Base-by-base conservation (phyloP, 1,140 invertebrate genomes). In the Neodiprion virginianus region DNA sequence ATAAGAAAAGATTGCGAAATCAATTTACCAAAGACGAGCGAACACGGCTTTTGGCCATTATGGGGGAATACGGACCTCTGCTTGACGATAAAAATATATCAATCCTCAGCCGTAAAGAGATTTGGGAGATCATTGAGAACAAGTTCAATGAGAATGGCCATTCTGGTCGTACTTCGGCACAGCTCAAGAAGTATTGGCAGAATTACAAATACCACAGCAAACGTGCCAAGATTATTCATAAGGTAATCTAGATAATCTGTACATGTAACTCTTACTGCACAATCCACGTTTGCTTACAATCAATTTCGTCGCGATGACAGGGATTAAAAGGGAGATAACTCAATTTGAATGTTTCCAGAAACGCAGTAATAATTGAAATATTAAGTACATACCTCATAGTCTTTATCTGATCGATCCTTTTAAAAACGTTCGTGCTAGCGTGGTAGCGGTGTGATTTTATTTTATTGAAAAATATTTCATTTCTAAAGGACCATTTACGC, bases 181-280 rank as follows among this genome's bases (percentile, higher is more conserved):
- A 81, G 67, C 65, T 81, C 4, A 81, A 81, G 68, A 81, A 81
- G 48, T 81, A 81, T 23, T 81, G 80, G 80, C 80, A 81, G 66
- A 81, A 81, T 14, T 81, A 81, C 76, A 81, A 81, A 67, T 81
- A 81, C 8, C 80, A 81, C 12, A 77, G 76, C 70, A 81, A 77
- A 53, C 76, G 75, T 53, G 73, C 78, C 1, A 76, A 69, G 23
- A 69, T 23, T 69, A 69, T 14, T 8, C 67, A 69, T 12, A 69
- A 47, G 67, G 67, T 69, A 69, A 40, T 40, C 28, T 5, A 40
- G 2, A 40, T 40, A 2, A 40, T 40, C 28, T 40, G 28, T 40
- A 40, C 28, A 40, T 40, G 28, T 40, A 40, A 5, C 28, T 40
- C 28, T 5, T 3, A 40, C 1, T 40, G 28, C 5, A 40, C 5